Evolutionary conservation across 2,888 invertebrate genomes (phyloP), one percentile per base, ranked within the genome.

Genomic region (Synanthedon andrenaeformis): DNA sequence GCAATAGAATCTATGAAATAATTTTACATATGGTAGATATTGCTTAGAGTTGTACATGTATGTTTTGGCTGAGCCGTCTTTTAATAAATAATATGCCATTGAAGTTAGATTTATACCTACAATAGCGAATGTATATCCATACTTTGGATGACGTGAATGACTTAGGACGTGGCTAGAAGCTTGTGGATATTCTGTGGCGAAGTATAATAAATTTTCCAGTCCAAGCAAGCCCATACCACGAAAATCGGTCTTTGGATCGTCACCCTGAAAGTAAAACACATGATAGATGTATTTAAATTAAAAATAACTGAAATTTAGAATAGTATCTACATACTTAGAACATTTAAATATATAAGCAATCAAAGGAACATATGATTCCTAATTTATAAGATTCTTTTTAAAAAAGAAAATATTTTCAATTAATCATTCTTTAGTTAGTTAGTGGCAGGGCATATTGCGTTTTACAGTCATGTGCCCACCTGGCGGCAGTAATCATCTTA

Each of bases 201-300:
- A 97, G 71, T 90, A 97, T 65, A 97, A 72, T 1, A 99, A 88
- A 82, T 98, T 98, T 66, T 98, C 95, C 51, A 99, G 83, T 8
- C 98, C 98, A 48, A 99, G 88, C 56, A 98, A 79, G 23, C 99
- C 99, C 98, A 99, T 99, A 57, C 99, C 99, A 53, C 99, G 92
- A 72, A 99, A 99, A 84, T 99, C 99, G 0, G 99, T 99, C 79
- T 96, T 95, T 0, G 99, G 99, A 88, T 99, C 98, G 69, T 97
- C 96, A 13, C 99, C 99, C 90, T 93, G 89, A 64, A 92, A 83
- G 53, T 59, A 56, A 63, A 57, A 53, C 55, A 53, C 49, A 51
- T 49, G n/a, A 49, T 4, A 11, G 10, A 19, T 28, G 19, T n/a
- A 45, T n/a, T 8, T 35, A 35, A n/a, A 13, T 45, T 14, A n/a